phyloP scores from a whole-genome alignment of 92 coral and sea anemone species.

The Bergia sp. region DNA sequence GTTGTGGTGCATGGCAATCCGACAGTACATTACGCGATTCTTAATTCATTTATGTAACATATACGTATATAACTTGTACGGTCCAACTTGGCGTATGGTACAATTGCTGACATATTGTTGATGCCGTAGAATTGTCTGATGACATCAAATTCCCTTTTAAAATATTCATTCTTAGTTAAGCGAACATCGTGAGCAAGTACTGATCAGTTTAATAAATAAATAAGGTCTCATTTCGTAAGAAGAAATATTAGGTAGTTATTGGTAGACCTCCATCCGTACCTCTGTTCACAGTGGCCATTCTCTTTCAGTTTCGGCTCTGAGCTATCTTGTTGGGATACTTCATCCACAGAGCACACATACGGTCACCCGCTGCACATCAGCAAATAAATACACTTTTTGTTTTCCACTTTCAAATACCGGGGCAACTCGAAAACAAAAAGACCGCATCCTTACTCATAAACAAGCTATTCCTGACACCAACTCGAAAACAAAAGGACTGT shows the following conservation, averaged over 20 bases:
- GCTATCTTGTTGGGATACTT: background rate
- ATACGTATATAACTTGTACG: too few species aligned
- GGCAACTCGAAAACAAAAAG: background rate
- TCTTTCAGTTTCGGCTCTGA: background rate
- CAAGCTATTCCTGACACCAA: background rate
- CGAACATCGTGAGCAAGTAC: background rate
- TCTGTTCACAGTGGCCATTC: background rate
- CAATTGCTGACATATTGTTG: too few species aligned
- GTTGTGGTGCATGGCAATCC: background rate
- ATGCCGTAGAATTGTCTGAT: background rate
- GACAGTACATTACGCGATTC: background rate
- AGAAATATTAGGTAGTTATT: background rate
- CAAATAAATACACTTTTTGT: background rate
- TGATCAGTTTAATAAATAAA: too few species aligned
- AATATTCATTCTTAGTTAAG: background rate
- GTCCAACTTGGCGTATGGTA: too few species aligned
- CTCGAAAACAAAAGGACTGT: too few species aligned
- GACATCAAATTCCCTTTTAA: background rate
- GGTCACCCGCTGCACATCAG: background rate
- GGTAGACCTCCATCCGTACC: background rate
- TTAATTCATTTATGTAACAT: too few species aligned
- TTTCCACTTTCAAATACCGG: background rate
- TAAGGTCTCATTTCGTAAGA: background rate
- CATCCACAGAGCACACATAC: background rate
- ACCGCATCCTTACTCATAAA: background rate